Base-by-base conservation (phyloP, 2,797 vertebrate species). In the Setipinna tenuifilis region DNA sequence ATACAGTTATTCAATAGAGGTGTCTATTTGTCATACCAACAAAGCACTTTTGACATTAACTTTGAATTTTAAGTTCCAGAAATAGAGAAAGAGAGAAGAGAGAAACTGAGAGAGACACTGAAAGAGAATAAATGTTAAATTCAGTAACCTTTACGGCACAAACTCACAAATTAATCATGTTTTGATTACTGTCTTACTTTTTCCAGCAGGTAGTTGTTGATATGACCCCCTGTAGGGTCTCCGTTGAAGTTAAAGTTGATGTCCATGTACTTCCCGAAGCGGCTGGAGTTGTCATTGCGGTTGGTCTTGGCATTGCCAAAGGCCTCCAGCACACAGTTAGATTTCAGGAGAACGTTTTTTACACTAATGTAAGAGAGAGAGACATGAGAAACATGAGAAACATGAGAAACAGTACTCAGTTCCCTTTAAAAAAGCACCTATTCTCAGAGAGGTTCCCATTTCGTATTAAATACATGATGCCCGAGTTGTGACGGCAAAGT, bases 221-320 rank as follows among this genome's bases (percentile, higher is more conserved):
- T 97, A 92, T 98, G 97, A 5, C 98, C 98, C 0, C 98, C 98
- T 0, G 96, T 96, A 1, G 98, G 97, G 25, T 99, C 97, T 0
- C 98, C 97, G n/a, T 98, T 99, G 91, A 99, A 98, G 94, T 97
- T 97, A 2, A 99, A 98, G 94, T 98, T 97, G 94, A 99, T 97
- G 94, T 99, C 98, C 98, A 98, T 99, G 94, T 99, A 98, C 89
- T 98, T 98, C 81, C 98, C 98, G 0, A 99, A 98, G 88, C 98
- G 97, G 90, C 97, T 98, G 86, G 97, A 98, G 93, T 99, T 99
- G 93, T 98, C 96, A 0, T 99, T 99, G 75, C 97, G 97, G 88
- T 97, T 98, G 17, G 98, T 99, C 88, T 97, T 98, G 90, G 98
- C 97, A 0, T 99, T 99, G 82, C 98, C 98, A 0, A 98, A 98